phyloP scores from a whole-genome alignment of 1,140 invertebrate species.

The Leptinotarsa undecemlineata region DNA sequence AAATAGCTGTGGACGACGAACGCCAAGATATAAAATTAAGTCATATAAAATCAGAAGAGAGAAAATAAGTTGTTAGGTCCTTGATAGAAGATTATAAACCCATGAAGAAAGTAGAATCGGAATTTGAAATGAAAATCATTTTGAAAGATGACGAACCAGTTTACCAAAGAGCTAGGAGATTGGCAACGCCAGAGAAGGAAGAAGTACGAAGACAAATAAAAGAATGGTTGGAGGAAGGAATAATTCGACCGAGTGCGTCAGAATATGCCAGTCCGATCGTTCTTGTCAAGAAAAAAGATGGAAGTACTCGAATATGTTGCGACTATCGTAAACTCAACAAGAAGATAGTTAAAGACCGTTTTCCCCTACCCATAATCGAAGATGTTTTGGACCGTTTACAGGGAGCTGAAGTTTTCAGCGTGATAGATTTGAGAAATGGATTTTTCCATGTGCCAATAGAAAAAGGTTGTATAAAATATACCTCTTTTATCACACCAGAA shows the following conservation, averaged over 20 bases:
- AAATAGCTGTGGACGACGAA: too few species aligned
- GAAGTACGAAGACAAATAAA: constrained; percentile 28
- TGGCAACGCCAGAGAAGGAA: constrained; percentile 28
- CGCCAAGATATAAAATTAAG: too few species aligned
- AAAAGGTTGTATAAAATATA: constrained; percentile 42
- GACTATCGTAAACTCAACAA: constrained; percentile 59
- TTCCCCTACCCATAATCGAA: constrained; percentile 44
- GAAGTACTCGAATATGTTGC: constrained; percentile 56
- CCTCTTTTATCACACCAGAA: constrained; percentile 40
- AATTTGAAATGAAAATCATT: constrained; percentile 6
- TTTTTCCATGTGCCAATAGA: constrained; percentile 48
- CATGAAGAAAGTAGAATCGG: too few species aligned
- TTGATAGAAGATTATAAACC: too few species aligned
- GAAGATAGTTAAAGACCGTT: constrained; percentile 47
- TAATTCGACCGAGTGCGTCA: constrained; percentile 46
- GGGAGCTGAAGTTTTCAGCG: constrained; percentile 38
- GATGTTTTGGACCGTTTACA: constrained; percentile 40
- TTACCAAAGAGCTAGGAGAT: constrained; percentile 26
- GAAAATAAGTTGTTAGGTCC: too few species aligned
- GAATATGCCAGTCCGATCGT: constrained; percentile 58
- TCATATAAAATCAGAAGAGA: too few species aligned
- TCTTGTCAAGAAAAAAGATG: constrained; percentile 55
- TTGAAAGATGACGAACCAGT: constrained; percentile 38
- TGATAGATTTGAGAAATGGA: constrained; percentile 51
- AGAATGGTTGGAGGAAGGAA: constrained; percentile 7